Evolutionary conservation across 2,113 vertebrate species (phyloP).

Genomic region (Strix uralensis): DNA sequence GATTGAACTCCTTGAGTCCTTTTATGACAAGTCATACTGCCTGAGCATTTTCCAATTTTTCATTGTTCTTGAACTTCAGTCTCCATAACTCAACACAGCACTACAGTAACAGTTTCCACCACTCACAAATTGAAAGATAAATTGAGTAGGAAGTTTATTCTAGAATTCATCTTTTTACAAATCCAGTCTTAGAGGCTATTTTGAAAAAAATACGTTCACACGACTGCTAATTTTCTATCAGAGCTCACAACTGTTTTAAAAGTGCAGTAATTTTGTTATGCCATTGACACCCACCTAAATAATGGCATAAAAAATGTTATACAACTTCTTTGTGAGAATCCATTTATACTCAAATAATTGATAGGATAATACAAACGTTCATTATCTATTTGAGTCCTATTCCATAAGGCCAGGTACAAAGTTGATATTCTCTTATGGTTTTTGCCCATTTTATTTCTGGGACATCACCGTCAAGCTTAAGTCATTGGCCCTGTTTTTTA

Average conservation of each 20-base stretch:
- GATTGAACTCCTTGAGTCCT: not conserved
- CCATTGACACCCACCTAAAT: not conserved
- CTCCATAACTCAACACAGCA: not conserved
- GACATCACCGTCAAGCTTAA: not conserved
- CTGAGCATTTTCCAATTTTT: not conserved
- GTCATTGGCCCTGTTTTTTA: not conserved
- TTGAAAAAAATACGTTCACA: not conserved
- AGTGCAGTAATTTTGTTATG: not conserved
- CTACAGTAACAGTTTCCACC: not conserved
- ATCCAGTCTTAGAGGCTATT: not conserved
- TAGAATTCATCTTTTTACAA: not conserved
- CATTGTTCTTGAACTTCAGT: not conserved
- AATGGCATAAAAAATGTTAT: not conserved
- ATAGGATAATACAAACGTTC: not conserved
- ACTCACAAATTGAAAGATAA: not conserved
- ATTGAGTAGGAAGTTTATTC: not conserved
- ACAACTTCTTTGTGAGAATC: not conserved
- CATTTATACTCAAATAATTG: not conserved
- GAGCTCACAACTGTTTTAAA: not conserved
- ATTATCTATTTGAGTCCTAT: not conserved
- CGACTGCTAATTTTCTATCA: not conserved
- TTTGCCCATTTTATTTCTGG: not conserved
- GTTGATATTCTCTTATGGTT: not conserved
- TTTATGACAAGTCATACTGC: not conserved
- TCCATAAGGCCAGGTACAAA: not conserved